Percentiles rank a stretch among this genome's conserved stretches.
Conservation (phyloP, 2,888 invertebrate genomes). For the Pasiphila rectangulata region DNA sequence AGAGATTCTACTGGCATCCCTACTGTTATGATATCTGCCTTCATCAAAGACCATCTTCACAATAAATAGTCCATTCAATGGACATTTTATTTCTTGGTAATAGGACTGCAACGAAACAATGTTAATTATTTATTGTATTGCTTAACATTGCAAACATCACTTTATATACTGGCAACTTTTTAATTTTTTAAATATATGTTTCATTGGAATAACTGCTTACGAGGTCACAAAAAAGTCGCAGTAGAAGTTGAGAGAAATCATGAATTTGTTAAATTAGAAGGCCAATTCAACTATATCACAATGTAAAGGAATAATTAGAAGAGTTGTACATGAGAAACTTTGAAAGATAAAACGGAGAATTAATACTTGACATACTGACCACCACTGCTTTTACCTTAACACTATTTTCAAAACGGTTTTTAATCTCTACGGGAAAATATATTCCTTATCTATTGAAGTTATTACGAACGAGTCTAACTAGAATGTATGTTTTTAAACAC, state of each 20-base stretch:
- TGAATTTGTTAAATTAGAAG: too few species aligned
- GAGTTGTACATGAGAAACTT: too few species aligned
- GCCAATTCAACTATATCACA: too few species aligned
- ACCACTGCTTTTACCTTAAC: slow-evolving; percentile 8
- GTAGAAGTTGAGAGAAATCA: too few species aligned
- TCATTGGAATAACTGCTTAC: too few species aligned
- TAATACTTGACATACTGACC: slow-evolving; percentile 32
- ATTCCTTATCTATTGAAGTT: slow-evolving; percentile 13
- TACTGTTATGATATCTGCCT: background rate
- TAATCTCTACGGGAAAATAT: slow-evolving; percentile 5
- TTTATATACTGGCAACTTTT: slow-evolving; percentile 8
- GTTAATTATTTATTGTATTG: too few species aligned
- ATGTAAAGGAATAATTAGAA: too few species aligned
- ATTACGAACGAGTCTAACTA: slow-evolving; percentile 21
- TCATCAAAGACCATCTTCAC: background rate
- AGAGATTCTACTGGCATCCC: slow-evolving; percentile 38
- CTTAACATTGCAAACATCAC: background rate
- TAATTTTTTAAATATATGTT: too few species aligned
- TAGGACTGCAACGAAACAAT: too few species aligned
- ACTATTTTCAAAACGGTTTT: slow-evolving; percentile 6
- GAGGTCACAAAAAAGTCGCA: too few species aligned
- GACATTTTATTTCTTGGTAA: background rate
- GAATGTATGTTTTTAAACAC: slow-evolving; percentile 58
- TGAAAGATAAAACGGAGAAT: too few species aligned
- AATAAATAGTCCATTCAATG: background rate